Percentiles rank a stretch among this genome's conserved stretches.
These are phyloP conservation scores for Sarcophaga bullata DNA, from an alignment of 1,140 invertebrate genomes.

Conservation along the genomic window DNA sequence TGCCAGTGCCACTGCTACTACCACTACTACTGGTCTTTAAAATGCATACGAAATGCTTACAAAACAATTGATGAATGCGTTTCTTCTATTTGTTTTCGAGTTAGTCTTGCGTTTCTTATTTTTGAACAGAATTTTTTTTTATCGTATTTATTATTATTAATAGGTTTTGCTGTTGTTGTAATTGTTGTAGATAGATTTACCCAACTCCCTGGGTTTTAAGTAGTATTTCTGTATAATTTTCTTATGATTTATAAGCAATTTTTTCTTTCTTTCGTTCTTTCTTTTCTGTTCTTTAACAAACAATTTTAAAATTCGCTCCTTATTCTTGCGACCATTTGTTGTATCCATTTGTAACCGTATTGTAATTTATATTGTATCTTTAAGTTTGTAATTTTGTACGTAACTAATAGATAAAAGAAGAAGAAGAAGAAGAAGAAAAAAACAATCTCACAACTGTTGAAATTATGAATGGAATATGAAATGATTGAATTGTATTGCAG, in stretches of 20 bases:
- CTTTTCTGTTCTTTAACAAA: not conserved
- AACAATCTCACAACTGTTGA: slow-evolving; percentile 15
- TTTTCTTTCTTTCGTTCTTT: not conserved
- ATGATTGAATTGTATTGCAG: slow-evolving; percentile 38
- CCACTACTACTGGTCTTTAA: not conserved
- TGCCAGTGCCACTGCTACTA: not conserved
- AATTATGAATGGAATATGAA: slow-evolving; percentile 39
- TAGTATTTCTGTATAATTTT: not conserved
- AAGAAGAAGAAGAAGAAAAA: not conserved
- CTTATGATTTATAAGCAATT: slow-evolving; percentile 18
- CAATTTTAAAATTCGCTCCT: not conserved
- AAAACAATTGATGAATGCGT: not conserved
- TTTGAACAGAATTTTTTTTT: no score
- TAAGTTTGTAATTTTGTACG: slow-evolving; percentile 24
- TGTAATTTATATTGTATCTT: slow-evolving; percentile 39
- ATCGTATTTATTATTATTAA: no score
- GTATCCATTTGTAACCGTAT: slow-evolving; percentile 33
- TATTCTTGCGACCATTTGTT: not conserved
- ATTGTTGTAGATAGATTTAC: no score
- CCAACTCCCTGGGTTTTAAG: no score
- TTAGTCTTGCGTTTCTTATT: no score
- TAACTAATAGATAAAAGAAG: not conserved
- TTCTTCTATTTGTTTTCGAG: not conserved
- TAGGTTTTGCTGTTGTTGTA: no score
- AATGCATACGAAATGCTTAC: no score